Conservation (phyloP, 2,113 vertebrate genomes). For the Cinclus mexicanus region DNA sequence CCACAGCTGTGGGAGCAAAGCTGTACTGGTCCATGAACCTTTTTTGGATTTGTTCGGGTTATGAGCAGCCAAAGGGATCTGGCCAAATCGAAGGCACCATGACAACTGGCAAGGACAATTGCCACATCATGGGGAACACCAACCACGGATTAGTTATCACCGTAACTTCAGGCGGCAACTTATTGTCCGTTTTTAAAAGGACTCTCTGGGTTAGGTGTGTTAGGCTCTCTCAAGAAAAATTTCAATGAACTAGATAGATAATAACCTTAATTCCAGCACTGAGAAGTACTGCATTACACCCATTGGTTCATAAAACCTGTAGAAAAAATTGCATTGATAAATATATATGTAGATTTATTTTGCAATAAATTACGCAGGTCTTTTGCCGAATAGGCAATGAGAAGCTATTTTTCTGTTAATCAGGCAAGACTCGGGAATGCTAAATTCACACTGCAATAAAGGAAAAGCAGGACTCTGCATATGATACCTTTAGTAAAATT, state of each 20-base stretch:
- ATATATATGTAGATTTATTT: neutral
- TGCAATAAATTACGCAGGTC: neutral
- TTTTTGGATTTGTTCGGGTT: neutral
- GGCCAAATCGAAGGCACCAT: neutral
- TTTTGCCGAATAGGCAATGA: neutral
- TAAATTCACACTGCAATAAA: neutral
- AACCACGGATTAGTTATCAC: neutral
- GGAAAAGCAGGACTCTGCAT: neutral
- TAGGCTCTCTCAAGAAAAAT: neutral
- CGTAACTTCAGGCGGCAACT: neutral
- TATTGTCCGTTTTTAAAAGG: neutral
- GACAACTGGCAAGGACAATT: neutral
- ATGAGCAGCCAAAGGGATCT: neutral
- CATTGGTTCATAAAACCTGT: neutral
- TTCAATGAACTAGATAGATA: neutral
- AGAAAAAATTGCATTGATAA: neutral
- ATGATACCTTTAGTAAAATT: neutral
- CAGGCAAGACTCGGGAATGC: neutral
- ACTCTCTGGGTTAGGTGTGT: neutral
- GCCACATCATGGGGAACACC: neutral
- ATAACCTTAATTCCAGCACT: neutral
- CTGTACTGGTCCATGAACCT: neutral
- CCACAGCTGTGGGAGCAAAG: neutral
- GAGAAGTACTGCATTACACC: neutral
- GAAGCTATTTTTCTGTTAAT: slow-evolving; percentile 17